These are phyloP conservation scores for Epinephelus fuscoguttatus DNA, from an alignment of 2,113 vertebrate genomes.

Conservation along the genomic window DNA sequence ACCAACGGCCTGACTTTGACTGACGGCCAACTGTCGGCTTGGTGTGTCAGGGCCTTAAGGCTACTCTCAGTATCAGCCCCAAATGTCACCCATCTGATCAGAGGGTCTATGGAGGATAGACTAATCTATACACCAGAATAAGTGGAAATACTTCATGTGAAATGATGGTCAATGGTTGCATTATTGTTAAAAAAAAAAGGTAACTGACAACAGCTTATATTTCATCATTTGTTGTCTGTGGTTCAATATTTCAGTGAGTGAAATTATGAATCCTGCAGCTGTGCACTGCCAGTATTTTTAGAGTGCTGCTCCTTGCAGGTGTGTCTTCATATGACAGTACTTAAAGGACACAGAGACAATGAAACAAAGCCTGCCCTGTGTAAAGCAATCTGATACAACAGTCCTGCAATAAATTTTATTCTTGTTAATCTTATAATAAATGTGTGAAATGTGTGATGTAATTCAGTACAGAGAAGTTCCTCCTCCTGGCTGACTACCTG, in stretches of 20 bases:
- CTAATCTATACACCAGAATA: neutral
- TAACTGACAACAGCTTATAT: neutral
- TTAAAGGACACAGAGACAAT: neutral
- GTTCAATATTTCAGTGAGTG: neutral
- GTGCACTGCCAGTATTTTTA: constrained; percentile 33
- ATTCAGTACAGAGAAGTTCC: neutral
- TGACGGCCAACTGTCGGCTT: too few species aligned
- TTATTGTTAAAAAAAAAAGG: constrained; percentile 1
- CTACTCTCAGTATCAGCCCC: constrained; percentile 26
- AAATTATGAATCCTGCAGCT: neutral
- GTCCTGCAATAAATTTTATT: neutral
- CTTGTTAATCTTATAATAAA: neutral
- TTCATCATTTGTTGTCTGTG: neutral
- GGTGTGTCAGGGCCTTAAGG: neutral
- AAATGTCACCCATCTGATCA: constrained; percentile 9
- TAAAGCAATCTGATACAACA: constrained; percentile 15
- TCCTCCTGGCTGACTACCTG: neutral
- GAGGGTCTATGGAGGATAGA: neutral
- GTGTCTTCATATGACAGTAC: neutral
- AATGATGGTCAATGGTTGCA: neutral
- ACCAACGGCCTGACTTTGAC: too few species aligned
- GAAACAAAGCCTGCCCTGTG: neutral
- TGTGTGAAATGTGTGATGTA: neutral
- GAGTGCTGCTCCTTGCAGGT: neutral
- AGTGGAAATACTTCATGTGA: neutral